Percentiles rank a stretch among this genome's conserved stretches.
phyloP scores from a whole-genome alignment of 2,888 invertebrate genomes.

The Epirrhoe alternata region DNA sequence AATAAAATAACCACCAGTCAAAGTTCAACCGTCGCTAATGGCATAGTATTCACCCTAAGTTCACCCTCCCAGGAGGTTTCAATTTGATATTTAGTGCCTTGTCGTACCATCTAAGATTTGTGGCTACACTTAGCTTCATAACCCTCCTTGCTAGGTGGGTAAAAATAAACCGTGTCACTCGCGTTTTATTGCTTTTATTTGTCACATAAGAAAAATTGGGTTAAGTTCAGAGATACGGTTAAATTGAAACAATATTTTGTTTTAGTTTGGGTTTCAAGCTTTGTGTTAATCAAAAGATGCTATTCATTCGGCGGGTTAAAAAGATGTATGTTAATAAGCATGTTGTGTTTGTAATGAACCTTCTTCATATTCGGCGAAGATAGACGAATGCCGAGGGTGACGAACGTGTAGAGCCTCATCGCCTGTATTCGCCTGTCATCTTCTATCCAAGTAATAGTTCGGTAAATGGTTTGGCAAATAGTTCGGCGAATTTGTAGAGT shows the following conservation, averaged over 20 bases:
- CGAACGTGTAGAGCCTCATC: no score
- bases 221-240: slow-evolving; percentile 26
- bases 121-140: slow-evolving; percentile 66
- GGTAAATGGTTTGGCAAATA: no score
- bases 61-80: slow-evolving; percentile 61
- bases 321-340: no score
- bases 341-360: no score
- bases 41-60: slow-evolving; percentile 62
- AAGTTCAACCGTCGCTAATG: slow-evolving; percentile 76
- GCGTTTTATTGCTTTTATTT: slow-evolving; percentile 52
- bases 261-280: slow-evolving; percentile 3
- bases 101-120: slow-evolving; percentile 82
- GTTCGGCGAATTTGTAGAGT: no score
- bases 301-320: no score
- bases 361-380: no score
- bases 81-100: slow-evolving; percentile 75
- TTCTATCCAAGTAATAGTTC: no score
- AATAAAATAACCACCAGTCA: slow-evolving; percentile 70
- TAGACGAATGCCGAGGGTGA: no score
- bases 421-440: no score
- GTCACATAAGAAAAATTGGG: slow-evolving; percentile 49
- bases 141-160: slow-evolving; percentile 14
- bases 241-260: slow-evolving; percentile 18
- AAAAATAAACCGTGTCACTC: slow-evolving; percentile 56
- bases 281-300: no score